Evolutionary conservation across 2,888 invertebrate species (phyloP), one percentile per base, ranked within the genome.

Genomic region (Noctua comes): DNA sequence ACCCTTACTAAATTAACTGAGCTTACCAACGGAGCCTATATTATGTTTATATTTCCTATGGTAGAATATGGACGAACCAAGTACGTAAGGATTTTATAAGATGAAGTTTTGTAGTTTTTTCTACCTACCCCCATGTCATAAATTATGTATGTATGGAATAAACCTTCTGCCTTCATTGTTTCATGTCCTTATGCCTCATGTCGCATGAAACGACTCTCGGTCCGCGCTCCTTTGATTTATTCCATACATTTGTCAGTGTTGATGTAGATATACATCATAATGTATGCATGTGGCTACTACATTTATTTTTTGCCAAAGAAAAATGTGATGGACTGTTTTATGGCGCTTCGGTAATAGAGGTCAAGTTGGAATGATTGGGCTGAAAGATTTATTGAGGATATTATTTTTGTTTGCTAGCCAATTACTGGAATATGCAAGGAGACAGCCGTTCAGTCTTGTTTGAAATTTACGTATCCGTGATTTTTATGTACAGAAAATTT

Each of bases 161-260:
- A 62, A 31, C 46, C 86, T 86, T 86, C 76, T 86, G 40, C 6
- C 0, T 0, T 13, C 5, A 3, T 66, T 74, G 21, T 31, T 13
- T 66, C 16, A 5, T 54, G 40, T 5, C 31, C 2, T 43, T 68
- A 74, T 57, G 66, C 77, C 68, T 82, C 80, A 73, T 88, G 86
- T 89, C 89, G 88, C 87, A 92, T 94, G 93, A 91, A 93, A 92
- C 90, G 83, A 83, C 87, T 91, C 88, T 86, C 76, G 89, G 92
- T 91, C 92, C 87, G 87, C 89, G 90, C 89, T 91, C 90, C 92
- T 94, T 91, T 94, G 95, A 96, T 95, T 93, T 93, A 95, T 94
- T 90, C 84, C 86, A 82, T 88, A 91, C 93, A 96, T 96, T 96
- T 94, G 94, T 96, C 94, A 95, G 91, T 86, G 90, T 89, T 89